Percentiles rank a stretch among this genome's conserved stretches.
Evolutionary conservation across 2,888 invertebrate genomes (phyloP).

Genomic region (Drosophila mercatorum): DNA sequence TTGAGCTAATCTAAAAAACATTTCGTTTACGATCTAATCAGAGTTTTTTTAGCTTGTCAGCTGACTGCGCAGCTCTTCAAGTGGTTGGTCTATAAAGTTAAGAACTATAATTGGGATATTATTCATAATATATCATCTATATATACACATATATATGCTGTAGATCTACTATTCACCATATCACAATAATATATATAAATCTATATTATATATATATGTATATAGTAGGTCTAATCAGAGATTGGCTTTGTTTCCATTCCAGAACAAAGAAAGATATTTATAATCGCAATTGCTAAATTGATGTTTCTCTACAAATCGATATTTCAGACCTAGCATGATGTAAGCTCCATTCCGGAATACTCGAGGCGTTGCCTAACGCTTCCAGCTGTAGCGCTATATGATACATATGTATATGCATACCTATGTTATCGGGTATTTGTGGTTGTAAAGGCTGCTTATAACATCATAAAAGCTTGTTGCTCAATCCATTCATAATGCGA

Average conservation of each 20-base stretch:
- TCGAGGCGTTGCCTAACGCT: constrained; percentile 1
- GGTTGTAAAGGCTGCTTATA: neutral
- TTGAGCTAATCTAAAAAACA: constrained; percentile 23
- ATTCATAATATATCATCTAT: neutral
- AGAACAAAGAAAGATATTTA: constrained; percentile 18
- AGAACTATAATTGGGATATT: constrained; percentile 8
- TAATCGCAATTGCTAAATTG: neutral
- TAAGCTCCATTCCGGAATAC: neutral
- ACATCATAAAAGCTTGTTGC: constrained; percentile 44
- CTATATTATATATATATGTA: neutral
- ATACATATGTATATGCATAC: neutral
- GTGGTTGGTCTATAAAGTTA: constrained; percentile 9
- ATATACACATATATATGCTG: neutral
- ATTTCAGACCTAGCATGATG: neutral
- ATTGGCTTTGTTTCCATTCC: constrained; percentile 1
- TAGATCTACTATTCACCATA: too few species aligned
- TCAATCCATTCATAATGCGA: constrained; percentile 53
- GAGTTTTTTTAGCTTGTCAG: constrained; percentile 20
- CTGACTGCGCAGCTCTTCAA: constrained; percentile 34
- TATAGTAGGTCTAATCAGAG: neutral
- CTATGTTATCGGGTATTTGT: neutral
- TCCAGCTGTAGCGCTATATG: neutral
- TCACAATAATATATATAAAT: neutral
- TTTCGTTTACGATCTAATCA: constrained; percentile 38
- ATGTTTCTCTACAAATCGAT: neutral